Base-by-base conservation (phyloP, 2,888 invertebrate species). In the Cheilosia vernalis region DNA sequence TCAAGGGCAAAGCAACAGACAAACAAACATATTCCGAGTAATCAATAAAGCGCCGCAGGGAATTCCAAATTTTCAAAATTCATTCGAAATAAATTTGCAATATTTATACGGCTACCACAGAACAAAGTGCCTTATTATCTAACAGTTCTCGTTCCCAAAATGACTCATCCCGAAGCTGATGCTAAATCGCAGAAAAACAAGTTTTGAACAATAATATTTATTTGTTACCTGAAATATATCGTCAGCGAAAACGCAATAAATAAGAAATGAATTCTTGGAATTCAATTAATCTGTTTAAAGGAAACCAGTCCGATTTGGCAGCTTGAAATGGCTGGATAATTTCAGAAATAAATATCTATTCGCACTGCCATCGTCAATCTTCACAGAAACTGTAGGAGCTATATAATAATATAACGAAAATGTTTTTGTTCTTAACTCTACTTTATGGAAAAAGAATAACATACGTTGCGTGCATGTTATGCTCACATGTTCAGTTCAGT, bases 281-380 rank as follows among this genome's bases (percentile, higher is more conserved):
- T 47, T 47, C 19, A 58, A 30, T 42, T 27, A 10, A 40, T 42
- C 42, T 42, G 44, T 44, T 44, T 2, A 13, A 60, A 30, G 33
- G 13, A 55, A 67, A 67, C 17, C 44, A 67, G 55, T 53, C 7
- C 53, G 40, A 30, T 42, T 44, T 30, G 53, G 55, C 9, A 30
- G 67, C 17, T 37, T 13, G 37, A 37, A 37, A 13, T 37, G 13
- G 37, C 40, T 55, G 53, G 19, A 49, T 53, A 55, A n/a, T 19
- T 55, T 55, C 42, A 55, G 17, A 42, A 42, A 37, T 9, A 64
- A 64, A 40, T 64, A 17, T 40, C 49, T 21, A 19, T 9, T 47
- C 64, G 37, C 51, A 24, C 64, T 24, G 10, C 53, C 53, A 30
- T 42, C 42, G 30, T 67, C 42, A 67, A 55, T 67, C 67, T 67